Base-by-base conservation (phyloP, 2,113 vertebrate genomes). In the Urocolius indicus region DNA sequence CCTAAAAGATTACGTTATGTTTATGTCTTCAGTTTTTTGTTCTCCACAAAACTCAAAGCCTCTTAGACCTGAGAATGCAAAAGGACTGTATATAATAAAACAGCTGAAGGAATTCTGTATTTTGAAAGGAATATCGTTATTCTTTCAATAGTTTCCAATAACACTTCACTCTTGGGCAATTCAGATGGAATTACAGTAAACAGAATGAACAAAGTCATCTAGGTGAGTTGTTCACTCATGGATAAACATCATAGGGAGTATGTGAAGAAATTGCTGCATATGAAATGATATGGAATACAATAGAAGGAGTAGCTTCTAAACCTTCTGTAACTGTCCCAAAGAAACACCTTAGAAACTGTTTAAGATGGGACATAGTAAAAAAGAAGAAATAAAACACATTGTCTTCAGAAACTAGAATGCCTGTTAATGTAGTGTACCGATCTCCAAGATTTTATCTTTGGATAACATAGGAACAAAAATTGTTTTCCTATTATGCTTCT, bases 1-100 rank as follows among this genome's bases (percentile, higher is more conserved):
- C 11, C 23, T 43, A 69, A 52, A 7, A 82, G 19, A 58, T 15
- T 0, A 0, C 38, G 34, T 12, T 79, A 0, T 43, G 34, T 12
- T 79, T 74, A 15, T 73, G 23, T 24, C 16, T 74, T 81, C n/a
- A 16, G 4, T 36, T 90, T 43, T 43, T 65, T 34, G 5, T 68
- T 87, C 62, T 55, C 41, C 16, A 51, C 16, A 82, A 76, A 95
- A 29, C 23, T 63, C 46, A 52, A 72, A 84, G 43, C 29, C 73
- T 65, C 48, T 90, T 59, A 51, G 23, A 83, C 23, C 32, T 55
- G 7, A 85, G 23, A 63, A 80, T n/a, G 43, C 8, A 91, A 36
- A 59, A 62, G 19, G 9, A 58, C 30, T 67, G 10, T 16, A 75
- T 26, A 38, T 12, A 85, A 55, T 14, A 23, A 52, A 16, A 76